Base-by-base conservation (phyloP, 2,797 vertebrate species). In the Balearica regulorum region DNA sequence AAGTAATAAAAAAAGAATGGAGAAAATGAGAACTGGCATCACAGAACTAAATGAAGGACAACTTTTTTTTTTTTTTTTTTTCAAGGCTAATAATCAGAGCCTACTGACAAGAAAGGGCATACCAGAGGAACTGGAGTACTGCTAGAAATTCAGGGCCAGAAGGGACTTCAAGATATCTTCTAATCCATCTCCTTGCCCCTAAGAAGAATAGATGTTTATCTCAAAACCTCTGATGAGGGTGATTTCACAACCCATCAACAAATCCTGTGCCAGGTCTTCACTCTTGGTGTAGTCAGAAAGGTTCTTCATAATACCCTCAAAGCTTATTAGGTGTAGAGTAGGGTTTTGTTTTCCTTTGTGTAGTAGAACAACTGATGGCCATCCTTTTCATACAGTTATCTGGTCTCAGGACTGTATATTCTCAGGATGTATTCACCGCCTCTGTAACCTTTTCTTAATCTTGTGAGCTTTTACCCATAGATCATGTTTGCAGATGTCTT, bases 151-250 rank as follows among this genome's bases (percentile, higher is more conserved):
- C 44, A 83, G 26, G 25, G 41, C 83, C 64, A 83, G 78, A 89
- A 96, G 83, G 6, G 0, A 82, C 73, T 79, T 90, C 20, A 70
- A 48, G 28, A 5, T 89, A 73, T 46, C 83, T 87, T 83, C 66
- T 80, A 53, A 58, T 70, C 28, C 41, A 88, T 78, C 65, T 93
- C 28, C 89, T 92, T 96, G 48, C 68, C 92, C 62, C 68, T 5
- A 21, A 89, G 92, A 95, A 82, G 81, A 51, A 73, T 58, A 87
- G 73, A 77, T 87, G 28, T 69, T 93, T 96, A 84, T 95, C 89
- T 87, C 71, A 89, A 70, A 93, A 90, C 66, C 43, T 66, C 78
- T 87, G 68, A 73, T 72, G 73, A 79, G 35, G 28, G 12, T 75
- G 66, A 82, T 87, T 95, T 89, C 83, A 65, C 70, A 90, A 39